phyloP scores from a whole-genome alignment of 2,888 invertebrate species.

The Panzeria rudis region DNA sequence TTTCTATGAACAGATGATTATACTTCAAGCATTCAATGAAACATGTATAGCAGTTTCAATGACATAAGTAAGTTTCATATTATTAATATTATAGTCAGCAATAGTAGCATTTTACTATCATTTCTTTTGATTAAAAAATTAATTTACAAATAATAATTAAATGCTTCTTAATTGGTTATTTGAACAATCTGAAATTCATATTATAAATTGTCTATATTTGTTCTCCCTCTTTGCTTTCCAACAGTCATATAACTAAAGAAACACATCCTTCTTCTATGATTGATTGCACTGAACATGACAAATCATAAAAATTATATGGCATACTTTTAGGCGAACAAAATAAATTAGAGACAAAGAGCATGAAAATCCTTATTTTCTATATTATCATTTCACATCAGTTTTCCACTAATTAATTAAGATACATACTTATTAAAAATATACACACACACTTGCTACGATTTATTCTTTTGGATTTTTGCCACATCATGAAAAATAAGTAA shows the following conservation, averaged over 20 bases:
- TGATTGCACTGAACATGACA: slow-evolving; percentile 64
- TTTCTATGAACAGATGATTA: no score
- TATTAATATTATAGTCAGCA: no score
- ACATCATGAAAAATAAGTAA: slow-evolving; percentile 70
- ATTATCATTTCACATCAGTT: slow-evolving; percentile 31
- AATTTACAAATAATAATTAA: no score
- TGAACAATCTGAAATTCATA: background rate
- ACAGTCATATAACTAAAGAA: background rate
- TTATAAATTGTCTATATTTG: background rate
- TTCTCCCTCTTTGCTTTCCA: background rate
- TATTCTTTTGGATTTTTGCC: slow-evolving; percentile 42
- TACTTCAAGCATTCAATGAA: no score
- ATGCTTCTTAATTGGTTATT: no score
- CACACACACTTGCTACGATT: slow-evolving; percentile 50
- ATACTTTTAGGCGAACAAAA: slow-evolving; percentile 66
- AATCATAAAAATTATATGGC: slow-evolving; percentile 42
- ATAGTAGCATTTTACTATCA: no score
- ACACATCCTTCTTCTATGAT: slow-evolving; percentile 54
- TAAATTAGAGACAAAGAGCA: slow-evolving; percentile 23
- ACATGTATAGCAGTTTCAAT: background rate
- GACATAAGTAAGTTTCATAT: background rate
- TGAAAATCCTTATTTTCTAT: slow-evolving; percentile 43
- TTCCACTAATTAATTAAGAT: slow-evolving; percentile 69
- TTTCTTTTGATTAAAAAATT: no score
- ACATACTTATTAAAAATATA: slow-evolving; percentile 37